These are phyloP conservation scores for Hiodon tergisus DNA, from an alignment of 2,113 vertebrate genomes.

Conservation along the genomic window DNA sequence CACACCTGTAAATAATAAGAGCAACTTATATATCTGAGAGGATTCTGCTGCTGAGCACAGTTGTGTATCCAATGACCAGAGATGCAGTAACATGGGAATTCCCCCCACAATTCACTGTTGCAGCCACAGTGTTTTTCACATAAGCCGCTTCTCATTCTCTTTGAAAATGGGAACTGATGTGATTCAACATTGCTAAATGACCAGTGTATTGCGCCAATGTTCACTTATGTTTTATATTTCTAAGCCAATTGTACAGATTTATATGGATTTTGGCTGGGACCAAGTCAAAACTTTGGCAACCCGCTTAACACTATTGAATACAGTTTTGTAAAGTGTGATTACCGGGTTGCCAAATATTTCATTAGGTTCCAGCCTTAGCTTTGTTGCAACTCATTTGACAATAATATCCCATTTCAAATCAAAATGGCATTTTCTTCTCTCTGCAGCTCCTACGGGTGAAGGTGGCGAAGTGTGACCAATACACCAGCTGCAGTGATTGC, in stretches of 20 bases:
- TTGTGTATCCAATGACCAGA: too few relatives aligned
- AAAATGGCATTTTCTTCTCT: slow-evolving; percentile 1
- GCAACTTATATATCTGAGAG: too few relatives aligned
- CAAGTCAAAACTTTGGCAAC: too few relatives aligned
- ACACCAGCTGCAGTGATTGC: slow-evolving; percentile 73
- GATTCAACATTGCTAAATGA: background rate
- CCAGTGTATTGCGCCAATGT: background rate
- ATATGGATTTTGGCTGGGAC: background rate
- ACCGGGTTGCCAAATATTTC: too few relatives aligned
- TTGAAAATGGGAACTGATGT: background rate
- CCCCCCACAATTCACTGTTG: background rate
- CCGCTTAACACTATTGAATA: too few relatives aligned
- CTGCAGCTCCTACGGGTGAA: slow-evolving; percentile 80
- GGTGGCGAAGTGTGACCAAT: slow-evolving; percentile 77
- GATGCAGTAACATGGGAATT: background rate
- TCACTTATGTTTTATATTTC: background rate
- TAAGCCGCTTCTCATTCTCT: background rate
- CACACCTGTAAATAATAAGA: too few relatives aligned
- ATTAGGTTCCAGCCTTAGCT: too few relatives aligned
- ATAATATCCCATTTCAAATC: background rate
- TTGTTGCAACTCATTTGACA: background rate
- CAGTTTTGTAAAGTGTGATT: too few relatives aligned
- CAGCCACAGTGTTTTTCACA: slow-evolving; percentile 1
- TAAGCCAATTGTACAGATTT: background rate
- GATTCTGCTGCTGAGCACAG: too few relatives aligned